These are phyloP conservation scores for Peromyscus polionotus DNA, from an alignment of 2,113 vertebrate genomes.

Conservation along the genomic window DNA sequence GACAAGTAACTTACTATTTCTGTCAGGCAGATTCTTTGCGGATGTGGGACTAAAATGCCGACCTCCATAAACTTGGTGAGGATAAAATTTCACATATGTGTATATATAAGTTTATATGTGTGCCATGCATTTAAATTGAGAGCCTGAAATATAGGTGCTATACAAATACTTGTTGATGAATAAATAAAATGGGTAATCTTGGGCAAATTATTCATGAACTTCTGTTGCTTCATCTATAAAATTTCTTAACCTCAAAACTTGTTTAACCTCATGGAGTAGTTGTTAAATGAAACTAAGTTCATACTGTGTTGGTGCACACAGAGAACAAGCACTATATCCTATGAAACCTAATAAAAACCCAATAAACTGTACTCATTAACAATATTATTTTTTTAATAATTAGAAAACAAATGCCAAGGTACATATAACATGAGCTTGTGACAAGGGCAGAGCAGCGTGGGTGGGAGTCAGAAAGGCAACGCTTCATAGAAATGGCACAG, in stretches of 20 bases:
- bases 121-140: background rate
- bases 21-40: background rate
- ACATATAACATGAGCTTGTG: constrained; percentile 59
- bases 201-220: constrained; percentile 51
- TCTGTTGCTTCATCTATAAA: constrained; percentile 59
- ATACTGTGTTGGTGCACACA: background rate
- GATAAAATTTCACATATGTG: constrained; percentile 6
- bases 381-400: constrained; percentile 64
- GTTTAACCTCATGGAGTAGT: background rate
- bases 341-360: constrained; percentile 19
- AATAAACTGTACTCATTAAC: constrained; percentile 65
- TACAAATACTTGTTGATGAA: constrained; percentile 54
- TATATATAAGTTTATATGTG: background rate
- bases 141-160: constrained; percentile 21
- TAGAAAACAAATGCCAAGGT: constrained; percentile 62
- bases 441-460: constrained; percentile 20
- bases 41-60: background rate
- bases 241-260: background rate
- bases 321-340: constrained; percentile 2
- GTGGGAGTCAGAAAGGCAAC: constrained; percentile 43
- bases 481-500: background rate
- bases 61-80: background rate
- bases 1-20: background rate
- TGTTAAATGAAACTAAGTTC: constrained; percentile 51
- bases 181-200: constrained; percentile 34